phyloP scores from a whole-genome alignment of 2,888 invertebrate genomes.

The Exephanes ischioxanthus region DNA sequence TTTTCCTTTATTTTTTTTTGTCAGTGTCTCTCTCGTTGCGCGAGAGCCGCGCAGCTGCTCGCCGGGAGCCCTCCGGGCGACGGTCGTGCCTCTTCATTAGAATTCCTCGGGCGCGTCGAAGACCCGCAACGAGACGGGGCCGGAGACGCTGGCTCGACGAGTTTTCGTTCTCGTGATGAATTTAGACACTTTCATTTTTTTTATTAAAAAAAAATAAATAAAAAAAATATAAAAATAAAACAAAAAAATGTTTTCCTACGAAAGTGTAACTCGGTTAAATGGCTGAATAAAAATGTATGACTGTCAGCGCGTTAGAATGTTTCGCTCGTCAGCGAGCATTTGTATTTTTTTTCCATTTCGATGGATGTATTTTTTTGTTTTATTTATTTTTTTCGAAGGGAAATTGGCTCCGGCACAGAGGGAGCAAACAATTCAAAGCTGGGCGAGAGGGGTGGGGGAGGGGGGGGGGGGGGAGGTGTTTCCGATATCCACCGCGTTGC shows the following conservation, averaged over 20 bases:
- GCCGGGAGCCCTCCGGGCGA: not conserved
- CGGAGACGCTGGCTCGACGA: not conserved
- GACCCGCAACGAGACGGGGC: not conserved
- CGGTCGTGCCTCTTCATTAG: not conserved
- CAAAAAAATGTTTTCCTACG: too few relatives aligned
- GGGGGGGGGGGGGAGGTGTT: conserved; percentile 12
- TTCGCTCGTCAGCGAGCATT: not conserved
- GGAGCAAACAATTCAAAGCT: conserved; percentile 32
- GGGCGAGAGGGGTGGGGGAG: too few relatives aligned
- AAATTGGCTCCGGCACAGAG: conserved; percentile 22
- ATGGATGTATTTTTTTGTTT: conserved; percentile 1
- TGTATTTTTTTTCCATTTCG: not conserved
- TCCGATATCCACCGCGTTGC: conserved; percentile 32
- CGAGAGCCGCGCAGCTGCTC: conserved; percentile 49
- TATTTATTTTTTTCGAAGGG: not conserved
- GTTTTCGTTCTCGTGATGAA: not conserved
- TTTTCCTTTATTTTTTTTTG: not conserved
- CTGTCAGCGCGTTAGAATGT: not conserved
- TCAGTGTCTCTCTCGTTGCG: conserved; percentile 21
- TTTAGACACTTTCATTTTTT: not conserved
- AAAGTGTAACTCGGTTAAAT: not conserved
- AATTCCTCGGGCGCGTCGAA: not conserved
- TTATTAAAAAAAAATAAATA: too few relatives aligned
- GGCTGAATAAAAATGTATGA: not conserved
- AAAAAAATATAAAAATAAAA: too few relatives aligned